Base-by-base conservation (phyloP, 2,888 invertebrate genomes). In the Gortyna flavago region DNA sequence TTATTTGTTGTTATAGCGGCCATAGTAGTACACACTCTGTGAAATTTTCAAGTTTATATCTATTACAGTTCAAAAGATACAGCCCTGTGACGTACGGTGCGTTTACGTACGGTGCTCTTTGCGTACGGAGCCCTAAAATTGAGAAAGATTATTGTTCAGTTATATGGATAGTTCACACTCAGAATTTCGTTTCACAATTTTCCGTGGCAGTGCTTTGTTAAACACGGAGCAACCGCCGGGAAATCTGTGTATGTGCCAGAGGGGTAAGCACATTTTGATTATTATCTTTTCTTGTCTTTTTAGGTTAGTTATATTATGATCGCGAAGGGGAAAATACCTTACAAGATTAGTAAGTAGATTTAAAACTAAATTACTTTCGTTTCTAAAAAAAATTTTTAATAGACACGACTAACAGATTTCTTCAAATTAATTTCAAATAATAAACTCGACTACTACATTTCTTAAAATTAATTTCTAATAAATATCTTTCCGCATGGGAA, bases 231-330 rank as follows among this genome's bases (percentile, higher is more conserved):
- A n/a, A 72, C 73, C 66, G 80, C 59, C 44, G 81, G 81, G 75
- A 79, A 81, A 74, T 81, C 74, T 64, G 11, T 32, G 48, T 67
- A 57, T 79, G 16, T 29, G 65, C 41, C 65, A 59, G 35, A 62
- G 21, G 21, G 9, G 66, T 54, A 29, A 70, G 79, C 35, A 57
- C 7, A 25, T 62, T 77, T 35, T 35, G 54, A 68, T 62, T 68
- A 79, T 70, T 29, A 64, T 61, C 3, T 54, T n/a, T 25, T n/a
- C n/a, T 35, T 62, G 77, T 41, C 3, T n/a, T 68, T 41, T 25
- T 18, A 79, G 2, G 54, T 18, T 51, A n/a, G 13, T 48, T 51
- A 9, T 18, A 25, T 29, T 16, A 35, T 18, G 16, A 9, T 44
- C 35, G 29, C 9, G 13, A 57, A 48, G 29, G 13, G 13, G 7